These are phyloP conservation scores for Ichneumoninae sp. DNA, from an alignment of 2,888 invertebrate species.

Conservation along the genomic window DNA sequence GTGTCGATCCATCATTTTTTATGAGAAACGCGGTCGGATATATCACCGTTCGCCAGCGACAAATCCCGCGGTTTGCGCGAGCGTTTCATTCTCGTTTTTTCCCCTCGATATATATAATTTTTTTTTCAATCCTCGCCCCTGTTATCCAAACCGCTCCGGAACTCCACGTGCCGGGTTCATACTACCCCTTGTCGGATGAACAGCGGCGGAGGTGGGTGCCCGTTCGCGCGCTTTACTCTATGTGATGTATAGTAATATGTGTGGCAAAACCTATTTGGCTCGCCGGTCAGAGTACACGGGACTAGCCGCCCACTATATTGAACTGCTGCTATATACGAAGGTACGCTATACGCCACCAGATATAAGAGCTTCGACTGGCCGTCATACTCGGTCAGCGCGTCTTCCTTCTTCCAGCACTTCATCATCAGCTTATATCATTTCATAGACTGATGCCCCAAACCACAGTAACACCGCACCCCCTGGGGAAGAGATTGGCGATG, in stretches of 20 bases:
- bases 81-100: slow-evolving; percentile 63
- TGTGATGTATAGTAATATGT: slow-evolving; percentile 25
- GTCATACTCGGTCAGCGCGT: slow-evolving; percentile 25
- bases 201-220: slow-evolving; percentile 1
- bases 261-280: slow-evolving; percentile 17
- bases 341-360: neutral
- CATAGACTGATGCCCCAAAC: slow-evolving; percentile 16
- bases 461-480: slow-evolving; percentile 8
- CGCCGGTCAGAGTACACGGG: slow-evolving; percentile 18
- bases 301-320: slow-evolving; percentile 20
- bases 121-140: slow-evolving; percentile 46
- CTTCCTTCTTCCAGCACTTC: slow-evolving; percentile 32
- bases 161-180: slow-evolving; percentile 27
- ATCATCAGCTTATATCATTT: slow-evolving; percentile 48
- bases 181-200: slow-evolving; percentile 19
- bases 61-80: slow-evolving; percentile 65
- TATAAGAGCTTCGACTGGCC: slow-evolving; percentile 9
- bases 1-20: slow-evolving; percentile 77
- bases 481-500: slow-evolving; percentile 13
- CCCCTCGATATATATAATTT: slow-evolving; percentile 5
- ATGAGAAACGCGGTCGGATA: slow-evolving; percentile 70
- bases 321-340: slow-evolving; percentile 13
- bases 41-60: slow-evolving; percentile 66
- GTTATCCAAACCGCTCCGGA: slow-evolving; percentile 32
- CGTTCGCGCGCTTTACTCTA: slow-evolving; percentile 16